Evolutionary conservation across 2,888 invertebrate species (phyloP), one percentile per base, ranked within the genome.

Genomic region (Ditula angustiorana): DNA sequence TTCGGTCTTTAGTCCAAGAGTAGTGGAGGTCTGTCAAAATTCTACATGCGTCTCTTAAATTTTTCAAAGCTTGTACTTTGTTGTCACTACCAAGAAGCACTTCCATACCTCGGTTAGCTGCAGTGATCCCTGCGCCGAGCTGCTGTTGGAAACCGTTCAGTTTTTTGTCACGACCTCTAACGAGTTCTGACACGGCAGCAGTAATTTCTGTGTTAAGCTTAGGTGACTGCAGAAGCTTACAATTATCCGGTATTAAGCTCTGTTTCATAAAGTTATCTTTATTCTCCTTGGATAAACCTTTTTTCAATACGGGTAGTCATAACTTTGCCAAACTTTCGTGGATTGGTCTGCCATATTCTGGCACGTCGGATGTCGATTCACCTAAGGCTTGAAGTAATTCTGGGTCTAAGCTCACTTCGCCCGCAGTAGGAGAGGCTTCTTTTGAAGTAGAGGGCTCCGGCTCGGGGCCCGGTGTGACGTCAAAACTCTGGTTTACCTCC

Each of bases 151-250:
- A 53, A 1, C 5, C 2, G 0, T 33, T 10, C 10, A 59, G 8
- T n/a, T 53, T 46, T 41, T 62, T 60, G 30, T 56, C 49, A 0
- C 63, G 35, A 4, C 23, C 41, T 41, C 63, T 21, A 8, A 28
- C 62, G 4, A 52, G 2, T 13, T 68, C 66, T 0, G 62, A 26
- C 0, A 63, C 52, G 1, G 68, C 66, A 2, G 68, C 62, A 0
- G 63, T 57, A n/a, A 60, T 68, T 13, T 68, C 66, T 1, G 63
- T 52, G 26, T 68, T 68, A 0, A 68, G 46, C 30, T 62, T 68
- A 1, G 68, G 66, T n/a, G 68, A 50, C 28, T 68, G 68, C n/a
- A 68, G 21, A 2, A 65, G n/a, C n/a, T 44, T 53, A 33, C 67
- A 68, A 35, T 68, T 65, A 2, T 49, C 49, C 4, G 62, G 67